These are phyloP conservation scores for Theodoxus fluviatilis DNA, from an alignment of 2,888 invertebrate genomes.

Conservation along the genomic window DNA sequence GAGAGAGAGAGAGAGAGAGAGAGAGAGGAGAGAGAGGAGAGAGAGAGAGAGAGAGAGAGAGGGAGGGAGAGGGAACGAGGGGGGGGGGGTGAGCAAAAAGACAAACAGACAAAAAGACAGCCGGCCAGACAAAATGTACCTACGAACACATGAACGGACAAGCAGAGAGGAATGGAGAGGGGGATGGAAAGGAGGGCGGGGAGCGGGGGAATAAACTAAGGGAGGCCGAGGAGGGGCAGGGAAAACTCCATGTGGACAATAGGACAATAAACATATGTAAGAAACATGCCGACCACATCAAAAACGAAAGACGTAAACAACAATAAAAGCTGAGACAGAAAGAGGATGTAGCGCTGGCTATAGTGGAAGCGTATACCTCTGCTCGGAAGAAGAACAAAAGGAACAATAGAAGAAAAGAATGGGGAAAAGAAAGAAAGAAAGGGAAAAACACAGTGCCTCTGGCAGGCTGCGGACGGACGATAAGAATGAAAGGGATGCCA, in stretches of 20 bases:
- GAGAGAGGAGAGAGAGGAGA: slow-evolving; percentile 7
- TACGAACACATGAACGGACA: too few relatives aligned
- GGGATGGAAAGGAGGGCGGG: background rate
- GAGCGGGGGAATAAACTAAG: slow-evolving; percentile 4
- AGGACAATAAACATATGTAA: background rate
- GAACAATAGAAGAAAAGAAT: too few relatives aligned
- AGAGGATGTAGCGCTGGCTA: background rate
- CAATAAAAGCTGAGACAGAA: background rate
- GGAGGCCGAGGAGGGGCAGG: too few relatives aligned
- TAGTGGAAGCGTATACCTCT: background rate
- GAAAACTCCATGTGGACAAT: too few relatives aligned
- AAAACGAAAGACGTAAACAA: background rate
- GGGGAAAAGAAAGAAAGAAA: too few relatives aligned
- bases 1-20: background rate
- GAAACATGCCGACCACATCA: background rate
- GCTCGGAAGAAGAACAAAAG: background rate
- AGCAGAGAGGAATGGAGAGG: too few relatives aligned
- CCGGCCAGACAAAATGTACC: too few relatives aligned
- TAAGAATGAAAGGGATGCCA: too few relatives aligned
- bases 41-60: slow-evolving; percentile 25
- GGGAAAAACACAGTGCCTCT: too few relatives aligned
- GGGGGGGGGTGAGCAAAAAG: background rate
- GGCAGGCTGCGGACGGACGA: too few relatives aligned
- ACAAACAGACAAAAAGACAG: background rate
- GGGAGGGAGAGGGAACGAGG: slow-evolving; percentile 26